Conservation (phyloP, 2,888 invertebrate species). For the Drosophila fungiperda region DNA sequence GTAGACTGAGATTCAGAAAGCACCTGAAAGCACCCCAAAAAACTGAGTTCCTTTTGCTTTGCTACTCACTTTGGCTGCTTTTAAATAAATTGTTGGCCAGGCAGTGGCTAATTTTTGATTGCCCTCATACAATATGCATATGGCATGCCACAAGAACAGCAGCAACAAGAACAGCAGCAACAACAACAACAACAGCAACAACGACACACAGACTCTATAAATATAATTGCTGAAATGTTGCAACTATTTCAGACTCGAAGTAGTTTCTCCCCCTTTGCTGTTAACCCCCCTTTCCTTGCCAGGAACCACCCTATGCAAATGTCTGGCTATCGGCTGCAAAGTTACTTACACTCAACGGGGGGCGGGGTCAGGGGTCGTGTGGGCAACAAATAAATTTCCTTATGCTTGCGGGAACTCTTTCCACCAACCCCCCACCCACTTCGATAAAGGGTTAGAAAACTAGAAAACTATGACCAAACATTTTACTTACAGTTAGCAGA, state of each 20-base stretch:
- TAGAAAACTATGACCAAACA: constrained; percentile 63
- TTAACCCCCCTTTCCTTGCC: background rate
- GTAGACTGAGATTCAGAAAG: background rate
- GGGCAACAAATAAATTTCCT: constrained; percentile 65
- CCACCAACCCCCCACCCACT: background rate
- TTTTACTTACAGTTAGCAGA: constrained; percentile 69
- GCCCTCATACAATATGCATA: constrained; percentile 24
- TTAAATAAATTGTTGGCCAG: constrained; percentile 24
- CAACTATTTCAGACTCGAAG: constrained; percentile 48
- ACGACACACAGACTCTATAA: constrained; percentile 39
- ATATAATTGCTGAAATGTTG: constrained; percentile 73
- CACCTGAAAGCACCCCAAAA: constrained; percentile 2
- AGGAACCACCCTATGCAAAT: background rate
- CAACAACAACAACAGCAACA: background rate
- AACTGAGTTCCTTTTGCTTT: constrained; percentile 1
- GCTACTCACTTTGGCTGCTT: constrained; percentile 1
- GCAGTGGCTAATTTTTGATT: constrained; percentile 56
- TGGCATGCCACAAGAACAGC: constrained; percentile 1
- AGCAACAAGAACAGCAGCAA: background rate
- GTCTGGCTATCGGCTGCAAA: constrained; percentile 38
- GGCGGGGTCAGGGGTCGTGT: constrained; percentile 41
- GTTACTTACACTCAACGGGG: constrained; percentile 48
- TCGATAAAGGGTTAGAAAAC: constrained; percentile 27
- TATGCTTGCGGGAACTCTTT: constrained; percentile 29
- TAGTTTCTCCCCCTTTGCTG: background rate